A percentile compares a stretch with the other conserved stretches of the same genome.
These are phyloP conservation scores for Cheirogaleus medius DNA, from an alignment of 2,113 vertebrate genomes.

Conservation along the genomic window DNA sequence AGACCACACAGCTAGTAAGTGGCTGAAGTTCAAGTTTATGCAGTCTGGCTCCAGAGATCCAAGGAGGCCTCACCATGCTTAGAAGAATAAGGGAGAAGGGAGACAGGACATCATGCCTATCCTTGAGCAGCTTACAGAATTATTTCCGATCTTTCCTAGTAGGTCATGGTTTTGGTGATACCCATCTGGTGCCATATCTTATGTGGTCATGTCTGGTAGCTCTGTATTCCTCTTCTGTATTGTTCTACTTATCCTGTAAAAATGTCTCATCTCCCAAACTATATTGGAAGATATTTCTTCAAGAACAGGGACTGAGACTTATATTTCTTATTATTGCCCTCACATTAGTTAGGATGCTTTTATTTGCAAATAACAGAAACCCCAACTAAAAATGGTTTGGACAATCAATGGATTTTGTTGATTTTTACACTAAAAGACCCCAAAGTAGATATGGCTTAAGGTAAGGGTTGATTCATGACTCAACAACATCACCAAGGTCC, in stretches of 20 bases:
- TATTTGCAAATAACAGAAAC: neutral
- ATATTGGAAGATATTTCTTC: neutral
- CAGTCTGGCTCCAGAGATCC: neutral
- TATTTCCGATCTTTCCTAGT: neutral
- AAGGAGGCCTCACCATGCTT: neutral
- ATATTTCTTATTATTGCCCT: neutral
- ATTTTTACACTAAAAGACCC: neutral
- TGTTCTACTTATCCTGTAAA: neutral
- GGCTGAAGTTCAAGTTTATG: neutral
- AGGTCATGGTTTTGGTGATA: neutral
- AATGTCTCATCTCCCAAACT: neutral
- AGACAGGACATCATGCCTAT: neutral
- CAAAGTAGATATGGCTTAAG: neutral
- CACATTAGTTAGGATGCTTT: neutral
- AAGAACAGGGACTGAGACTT: neutral
- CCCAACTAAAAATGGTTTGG: neutral
- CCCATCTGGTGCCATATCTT: neutral
- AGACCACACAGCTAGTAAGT: neutral
- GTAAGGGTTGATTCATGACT: neutral
- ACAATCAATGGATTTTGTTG: neutral
- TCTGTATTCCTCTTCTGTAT: neutral
- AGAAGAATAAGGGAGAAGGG: neutral
- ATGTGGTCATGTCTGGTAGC: neutral
- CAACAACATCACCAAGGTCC: neutral
- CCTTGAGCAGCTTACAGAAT: neutral